Percentiles rank a stretch among this genome's conserved stretches.
Conservation (phyloP, 2,888 invertebrate species). For the Dynastes hyllus region DNA sequence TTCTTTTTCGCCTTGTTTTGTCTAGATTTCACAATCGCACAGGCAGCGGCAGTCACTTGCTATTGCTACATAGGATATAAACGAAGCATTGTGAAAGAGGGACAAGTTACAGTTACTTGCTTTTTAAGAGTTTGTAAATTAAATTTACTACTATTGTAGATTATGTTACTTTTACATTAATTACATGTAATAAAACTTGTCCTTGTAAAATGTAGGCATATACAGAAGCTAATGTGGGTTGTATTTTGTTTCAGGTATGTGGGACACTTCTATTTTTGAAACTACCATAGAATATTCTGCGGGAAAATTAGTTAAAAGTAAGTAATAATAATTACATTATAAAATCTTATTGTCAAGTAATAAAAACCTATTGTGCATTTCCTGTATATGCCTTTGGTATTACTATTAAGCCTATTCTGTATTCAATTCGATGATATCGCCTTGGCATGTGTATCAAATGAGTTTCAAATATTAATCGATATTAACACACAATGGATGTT, state of each 20-base stretch:
- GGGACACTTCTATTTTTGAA: not conserved
- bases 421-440: not conserved
- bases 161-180: slow-evolving; percentile 1
- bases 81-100: not conserved
- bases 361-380: slow-evolving; percentile 1
- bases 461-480: not conserved
- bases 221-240: not conserved
- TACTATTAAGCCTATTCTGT: not conserved
- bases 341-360: not conserved
- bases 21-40: slow-evolving; percentile 9
- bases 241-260: slow-evolving; percentile 7
- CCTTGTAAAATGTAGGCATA: not conserved
- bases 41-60: not conserved
- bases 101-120: not conserved
- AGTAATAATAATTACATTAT: not conserved
- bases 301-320: not conserved
- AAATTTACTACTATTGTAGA: not conserved
- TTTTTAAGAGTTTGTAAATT: not conserved
- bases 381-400: not conserved
- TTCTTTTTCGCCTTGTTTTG: slow-evolving; percentile 1
- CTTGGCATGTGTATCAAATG: not conserved
- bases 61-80: not conserved
- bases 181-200: too few species aligned
- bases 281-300: not conserved
- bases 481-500: slow-evolving; percentile 11